These are phyloP conservation scores for Brachyptera putata DNA, from an alignment of 2,888 invertebrate genomes.

Conservation along the genomic window DNA sequence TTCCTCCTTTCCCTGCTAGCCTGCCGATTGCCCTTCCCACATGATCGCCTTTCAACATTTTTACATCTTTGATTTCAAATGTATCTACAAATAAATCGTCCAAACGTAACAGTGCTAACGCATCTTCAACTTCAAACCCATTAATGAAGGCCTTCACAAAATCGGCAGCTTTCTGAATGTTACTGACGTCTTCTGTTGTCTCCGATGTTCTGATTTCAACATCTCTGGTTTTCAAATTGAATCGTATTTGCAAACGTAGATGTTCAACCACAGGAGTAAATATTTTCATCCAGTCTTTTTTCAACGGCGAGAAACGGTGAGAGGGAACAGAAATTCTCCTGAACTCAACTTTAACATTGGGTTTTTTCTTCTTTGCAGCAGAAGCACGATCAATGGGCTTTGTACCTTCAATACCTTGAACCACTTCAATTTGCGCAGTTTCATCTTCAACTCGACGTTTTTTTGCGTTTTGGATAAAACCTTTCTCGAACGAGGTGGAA, in stretches of 20 bases:
- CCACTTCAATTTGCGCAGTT: constrained; percentile 57
- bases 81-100: constrained; percentile 97
- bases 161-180: constrained; percentile 95
- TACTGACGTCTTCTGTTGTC: constrained; percentile 78
- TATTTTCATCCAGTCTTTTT: constrained; percentile 96
- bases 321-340: constrained; percentile 85
- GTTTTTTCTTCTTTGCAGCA: constrained; percentile 44
- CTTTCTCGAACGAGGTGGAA: neutral
- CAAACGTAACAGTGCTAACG: constrained; percentile 85
- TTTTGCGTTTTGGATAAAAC: constrained; percentile 5
- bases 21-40: constrained; percentile 94
- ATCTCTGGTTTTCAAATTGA: constrained; percentile 85
- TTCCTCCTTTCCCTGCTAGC: constrained; percentile 93
- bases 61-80: constrained; percentile 96
- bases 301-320: constrained; percentile 89
- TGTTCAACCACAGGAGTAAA: constrained; percentile 96
- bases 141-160: constrained; percentile 95
- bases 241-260: constrained; percentile 86
- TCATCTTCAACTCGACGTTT: constrained; percentile 9
- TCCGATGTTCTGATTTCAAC: constrained; percentile 74
- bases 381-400: constrained; percentile 44
- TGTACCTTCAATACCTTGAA: constrained; percentile 58
- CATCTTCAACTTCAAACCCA: constrained; percentile 97
- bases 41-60: constrained; percentile 92
- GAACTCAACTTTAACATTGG: constrained; percentile 55